phyloP scores from a whole-genome alignment of 2,113 vertebrate species.

The Calyptomena viridis region DNA sequence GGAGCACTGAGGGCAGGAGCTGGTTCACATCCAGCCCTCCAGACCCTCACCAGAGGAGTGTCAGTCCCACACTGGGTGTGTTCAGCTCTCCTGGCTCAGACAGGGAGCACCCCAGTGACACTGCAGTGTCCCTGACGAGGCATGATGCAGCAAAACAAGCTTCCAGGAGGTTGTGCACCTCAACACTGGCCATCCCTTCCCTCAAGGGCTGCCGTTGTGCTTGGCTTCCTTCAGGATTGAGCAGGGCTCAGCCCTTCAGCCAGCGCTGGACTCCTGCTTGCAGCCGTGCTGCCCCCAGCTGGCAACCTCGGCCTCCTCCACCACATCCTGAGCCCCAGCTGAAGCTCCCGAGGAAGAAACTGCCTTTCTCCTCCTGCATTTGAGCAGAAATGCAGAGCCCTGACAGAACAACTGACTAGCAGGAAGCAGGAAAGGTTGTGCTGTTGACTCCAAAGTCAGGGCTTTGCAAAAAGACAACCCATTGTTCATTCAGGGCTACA shows the following conservation, averaged over 20 bases:
- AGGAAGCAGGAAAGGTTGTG: not conserved
- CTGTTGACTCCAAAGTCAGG: not conserved
- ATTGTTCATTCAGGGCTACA: not conserved
- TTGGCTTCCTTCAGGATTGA: not conserved
- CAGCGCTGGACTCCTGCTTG: not conserved
- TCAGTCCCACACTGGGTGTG: not conserved
- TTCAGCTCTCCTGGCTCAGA: not conserved
- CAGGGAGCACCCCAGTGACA: rapidly evolving
- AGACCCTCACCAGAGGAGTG: not conserved
- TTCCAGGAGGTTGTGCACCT: not conserved
- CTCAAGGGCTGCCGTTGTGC: not conserved
- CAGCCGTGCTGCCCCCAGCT: conserved; percentile 2
- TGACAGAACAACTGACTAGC: not conserved
- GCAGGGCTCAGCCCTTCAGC: not conserved
- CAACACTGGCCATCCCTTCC: not conserved
- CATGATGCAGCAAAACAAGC: not conserved
- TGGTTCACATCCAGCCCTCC: not conserved
- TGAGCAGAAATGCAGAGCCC: not conserved
- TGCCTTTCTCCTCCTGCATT: not conserved
- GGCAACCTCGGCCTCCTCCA: not conserved
- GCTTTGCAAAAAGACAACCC: not conserved
- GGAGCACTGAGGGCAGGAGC: not conserved
- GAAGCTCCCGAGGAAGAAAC: not conserved
- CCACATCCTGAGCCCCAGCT: not conserved
- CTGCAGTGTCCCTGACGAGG: not conserved